phyloP scores from a whole-genome alignment of 1,140 invertebrate species.

The Ganaspis sp. region DNA sequence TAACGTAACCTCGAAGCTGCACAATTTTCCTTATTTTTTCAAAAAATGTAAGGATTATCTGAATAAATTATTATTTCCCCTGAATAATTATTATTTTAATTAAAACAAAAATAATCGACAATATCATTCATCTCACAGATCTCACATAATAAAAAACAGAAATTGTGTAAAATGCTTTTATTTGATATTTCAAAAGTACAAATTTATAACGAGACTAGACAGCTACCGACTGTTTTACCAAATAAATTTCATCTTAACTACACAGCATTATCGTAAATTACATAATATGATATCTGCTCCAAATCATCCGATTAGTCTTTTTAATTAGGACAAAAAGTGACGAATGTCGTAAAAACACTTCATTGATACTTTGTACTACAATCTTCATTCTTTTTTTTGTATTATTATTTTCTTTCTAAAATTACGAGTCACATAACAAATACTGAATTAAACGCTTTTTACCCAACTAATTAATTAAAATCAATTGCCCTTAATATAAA shows the following conservation, averaged over 20 bases:
- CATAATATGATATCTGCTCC: slow-evolving; percentile 1
- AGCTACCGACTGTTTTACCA: slow-evolving; percentile 62
- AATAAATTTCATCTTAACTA: slow-evolving; percentile 54
- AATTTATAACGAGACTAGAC: slow-evolving; percentile 69
- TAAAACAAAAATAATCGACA: too few relatives aligned
- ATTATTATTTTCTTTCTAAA: neutral
- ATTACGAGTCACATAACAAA: slow-evolving; percentile 20
- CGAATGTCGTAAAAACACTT: slow-evolving; percentile 30
- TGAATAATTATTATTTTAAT: too few relatives aligned
- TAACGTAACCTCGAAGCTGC: too few relatives aligned
- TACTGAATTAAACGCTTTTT: slow-evolving; percentile 14
- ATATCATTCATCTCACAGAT: too few relatives aligned
- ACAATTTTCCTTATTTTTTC: too few relatives aligned
- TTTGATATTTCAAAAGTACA: slow-evolving; percentile 68
- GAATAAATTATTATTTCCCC: too few relatives aligned
- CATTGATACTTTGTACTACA: slow-evolving; percentile 48
- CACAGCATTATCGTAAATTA: slow-evolving; percentile 38
- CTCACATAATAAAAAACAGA: neutral
- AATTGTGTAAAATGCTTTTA: slow-evolving; percentile 56
- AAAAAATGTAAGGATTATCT: too few relatives aligned
- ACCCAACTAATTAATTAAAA: slow-evolving; percentile 10
- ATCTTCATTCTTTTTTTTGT: neutral
- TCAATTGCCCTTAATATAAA: neutral
- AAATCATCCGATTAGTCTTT: slow-evolving; percentile 29
- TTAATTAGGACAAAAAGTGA: slow-evolving; percentile 16